Evolutionary conservation across 2,888 invertebrate species (phyloP).

Genomic region (Drosophila yooni): DNA sequence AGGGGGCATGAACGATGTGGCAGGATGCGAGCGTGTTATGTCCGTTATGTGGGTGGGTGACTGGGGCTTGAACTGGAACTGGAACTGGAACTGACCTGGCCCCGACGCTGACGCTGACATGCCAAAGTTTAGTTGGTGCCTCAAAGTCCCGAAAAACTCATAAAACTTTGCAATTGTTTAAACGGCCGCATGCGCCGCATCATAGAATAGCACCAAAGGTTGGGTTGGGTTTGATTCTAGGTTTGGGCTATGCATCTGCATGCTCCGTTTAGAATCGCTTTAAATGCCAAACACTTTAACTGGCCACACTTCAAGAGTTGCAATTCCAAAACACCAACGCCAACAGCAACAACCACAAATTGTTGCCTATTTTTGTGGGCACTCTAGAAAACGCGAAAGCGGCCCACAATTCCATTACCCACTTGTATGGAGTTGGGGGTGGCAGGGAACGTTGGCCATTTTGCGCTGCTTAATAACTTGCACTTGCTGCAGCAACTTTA

Average conservation of each 20-base stretch:
- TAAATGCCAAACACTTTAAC: constrained; percentile 37
- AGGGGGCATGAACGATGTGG: neutral
- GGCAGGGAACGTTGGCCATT: constrained; percentile 36
- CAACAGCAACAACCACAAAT: constrained; percentile 18
- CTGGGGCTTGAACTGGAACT: neutral
- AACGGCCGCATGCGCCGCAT: constrained; percentile 64
- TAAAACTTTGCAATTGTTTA: constrained; percentile 73
- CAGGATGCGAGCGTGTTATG: neutral
- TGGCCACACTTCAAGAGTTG: constrained; percentile 44
- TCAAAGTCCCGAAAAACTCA: constrained; percentile 46
- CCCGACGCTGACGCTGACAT: neutral
- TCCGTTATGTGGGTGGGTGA: neutral
- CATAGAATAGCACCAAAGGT: constrained; percentile 43
- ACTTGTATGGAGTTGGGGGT: neutral
- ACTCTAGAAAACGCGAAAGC: constrained; percentile 10
- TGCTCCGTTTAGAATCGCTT: constrained; percentile 13
- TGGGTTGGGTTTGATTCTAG: constrained; percentile 1
- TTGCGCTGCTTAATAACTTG: constrained; percentile 60
- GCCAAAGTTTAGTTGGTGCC: constrained; percentile 11
- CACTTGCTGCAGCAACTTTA: constrained; percentile 40
- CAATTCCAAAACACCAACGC: constrained; percentile 29
- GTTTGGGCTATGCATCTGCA: neutral
- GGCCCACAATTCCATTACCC: constrained; percentile 35
- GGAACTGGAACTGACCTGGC: neutral
- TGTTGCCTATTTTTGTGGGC: constrained; percentile 51